These are phyloP conservation scores for Galaxias olidus DNA, from an alignment of 2,797 vertebrate genomes.

Conservation along the genomic window DNA sequence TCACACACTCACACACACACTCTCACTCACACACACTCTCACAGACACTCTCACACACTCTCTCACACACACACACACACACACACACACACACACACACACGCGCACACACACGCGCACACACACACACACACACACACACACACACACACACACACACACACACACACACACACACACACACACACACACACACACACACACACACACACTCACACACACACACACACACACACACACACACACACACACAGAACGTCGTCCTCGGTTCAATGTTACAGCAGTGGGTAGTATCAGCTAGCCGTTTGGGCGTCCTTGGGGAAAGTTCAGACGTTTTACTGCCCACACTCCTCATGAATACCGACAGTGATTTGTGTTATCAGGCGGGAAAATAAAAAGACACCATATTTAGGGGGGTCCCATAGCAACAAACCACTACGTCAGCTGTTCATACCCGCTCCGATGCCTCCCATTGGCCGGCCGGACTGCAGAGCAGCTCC, in stretches of 20 bases:
- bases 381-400: conserved; percentile 81
- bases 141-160: conserved; percentile 3
- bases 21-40: neutral
- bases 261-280: conserved; percentile 68
- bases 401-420: conserved; percentile 66
- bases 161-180: neutral
- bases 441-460: conserved; percentile 58
- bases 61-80: neutral
- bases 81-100: neutral
- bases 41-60: too few species aligned
- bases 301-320: conserved; percentile 64
- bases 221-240: too few species aligned
- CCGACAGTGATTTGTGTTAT: conserved; percentile 77
- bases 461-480: conserved; percentile 59
- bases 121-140: conserved; percentile 22
- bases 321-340: conserved; percentile 73
- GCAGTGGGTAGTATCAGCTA: conserved; percentile 7
- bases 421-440: conserved; percentile 78
- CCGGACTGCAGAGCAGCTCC: conserved; percentile 45
- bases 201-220: too few species aligned
- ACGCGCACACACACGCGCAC: conserved; percentile 8
- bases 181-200: too few species aligned
- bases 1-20: conserved; percentile 2
- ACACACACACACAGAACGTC: too few species aligned
- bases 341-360: conserved; percentile 49